Evolutionary conservation across 2,113 vertebrate species (phyloP), one percentile per base, ranked within the genome.

Genomic region (Baryphthengus martii): DNA sequence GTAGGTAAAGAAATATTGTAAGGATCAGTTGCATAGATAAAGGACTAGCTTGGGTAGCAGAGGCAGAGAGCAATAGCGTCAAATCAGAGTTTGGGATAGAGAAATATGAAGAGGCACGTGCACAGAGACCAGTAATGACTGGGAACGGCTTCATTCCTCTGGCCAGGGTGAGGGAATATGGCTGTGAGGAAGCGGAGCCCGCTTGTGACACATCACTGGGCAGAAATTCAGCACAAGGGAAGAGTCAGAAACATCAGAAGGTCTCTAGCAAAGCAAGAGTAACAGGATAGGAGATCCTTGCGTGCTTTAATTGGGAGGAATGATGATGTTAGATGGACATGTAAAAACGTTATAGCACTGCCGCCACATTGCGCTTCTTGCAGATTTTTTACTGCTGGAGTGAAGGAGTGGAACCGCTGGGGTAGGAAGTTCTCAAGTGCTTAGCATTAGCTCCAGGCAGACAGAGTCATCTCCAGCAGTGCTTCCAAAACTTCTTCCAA

Each of bases 141-240:
- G 86, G 93, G 92, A 96, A 92, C 78, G 94, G 84, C 86, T 93
- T 94, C 89, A 92, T 94, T 97, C 93, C 86, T 76, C 93, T n/a
- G 66, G 65, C 80, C 92, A 80, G 86, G 55, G 75, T 2, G 12
- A 63, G 66, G 88, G 88, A 93, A 58, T 62, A 20, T 0, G 55
- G 29, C 80, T 90, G 45, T 39, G 49, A 94, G 83, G 86, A 80
- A 89, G 76, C 37, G 76, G 88, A 89, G 35, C 49, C 86, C 73
- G 70, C 8, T 87, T 55, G 58, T 95, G 89, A 96, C 77, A 83
- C 80, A 82, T 87, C 84, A 40, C 73, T 95, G 90, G 89, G 88
- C 86, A 93, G 76, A 66, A 40, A 35, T 61, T 96, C 93, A 92
- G 59, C 73, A 50, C 76, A 62, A 85, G 53, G 37, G 70, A 90